Base-by-base conservation (phyloP, 1,140 invertebrate species). In the Aricia agestis region DNA sequence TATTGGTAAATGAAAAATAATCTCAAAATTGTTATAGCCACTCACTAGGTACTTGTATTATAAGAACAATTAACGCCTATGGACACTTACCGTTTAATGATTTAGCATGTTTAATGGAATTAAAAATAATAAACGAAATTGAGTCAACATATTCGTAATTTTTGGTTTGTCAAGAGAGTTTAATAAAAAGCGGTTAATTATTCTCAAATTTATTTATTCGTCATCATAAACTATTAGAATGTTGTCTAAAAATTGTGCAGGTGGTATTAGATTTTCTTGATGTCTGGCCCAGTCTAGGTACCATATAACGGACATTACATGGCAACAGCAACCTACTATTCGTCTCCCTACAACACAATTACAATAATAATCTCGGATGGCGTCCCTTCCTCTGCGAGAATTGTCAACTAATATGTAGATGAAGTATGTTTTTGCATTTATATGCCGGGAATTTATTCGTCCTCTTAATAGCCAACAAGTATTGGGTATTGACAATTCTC, bases 251-350 rank as follows among this genome's bases (percentile, higher is more conserved):
- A 68, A 17, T 52, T 68, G 13, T 71, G 66, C 52, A 36, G 70
- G 65, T 67, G 70, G 70, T 58, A n/a, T 61, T 18, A 67, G 19
- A 61, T 59, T 17, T 36, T 25, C n/a, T 70, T 78, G 72, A 41
- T 76, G 65, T 15, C 74, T 67, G 11, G 73, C 74, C 68, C 61
- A 78, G 42, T 74, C 11, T 9, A 76, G n/a, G 63, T 75, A 78
- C 75, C 77, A 78, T 19, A 76, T 67, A 17, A 78, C 58, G 6
- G 67, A 67, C 72, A 76, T 73, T 1, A 71, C 66, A 52, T 78
- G 77, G 57, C 66, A 57, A 67, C 77, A 78, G 66, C 77, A 74
- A 31, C 72, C 75, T 4, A 78, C 57, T n/a, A 72, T 76, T 63
- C 73, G 32, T 18, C 59, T 67, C 0, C 77, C 77, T 52, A 74